Evolutionary conservation across 1,140 invertebrate genomes (phyloP), one percentile per base, ranked within the genome.

Genomic region (Sinonovacula constricta): DNA sequence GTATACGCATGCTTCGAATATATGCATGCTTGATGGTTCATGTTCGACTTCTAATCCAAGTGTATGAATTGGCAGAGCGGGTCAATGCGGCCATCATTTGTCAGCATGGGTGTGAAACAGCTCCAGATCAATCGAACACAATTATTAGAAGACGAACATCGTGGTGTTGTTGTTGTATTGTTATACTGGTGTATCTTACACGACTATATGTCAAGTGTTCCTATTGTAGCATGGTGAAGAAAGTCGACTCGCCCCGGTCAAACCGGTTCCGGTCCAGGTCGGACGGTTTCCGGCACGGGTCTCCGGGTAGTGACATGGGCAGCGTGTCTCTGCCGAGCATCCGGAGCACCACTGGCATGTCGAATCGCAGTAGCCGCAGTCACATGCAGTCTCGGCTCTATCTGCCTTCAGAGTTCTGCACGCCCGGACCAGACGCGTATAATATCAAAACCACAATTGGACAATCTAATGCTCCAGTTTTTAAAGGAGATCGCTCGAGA

Each of bases 381-480:
- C 69, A 70, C 54, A 67, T 67, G 62, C 62, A 53, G 1, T 76
- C 72, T 4, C 65, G 67, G 12, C 56, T 78, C 57, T 26, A 36
- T 26, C 56, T 78, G 22, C 75, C 75, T 14, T 60, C 75, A 26
- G 75, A 78, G 0, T 78, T 78, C 28, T 69, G 69, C 28, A 84
- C 82, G 0, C 82, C 82, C 18, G 82, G 70, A 3, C 82, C 82
- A 22, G 81, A 80, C 60, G 53, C 49, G 3, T 84, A 84, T 45
- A 80, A 80, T 45, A 71, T 84, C 1, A 74, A 78, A 57, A 68
- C 82, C 0, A 79, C 77, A 0, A 80, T 84, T 14, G 82, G 82
- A 10, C n/a, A 30, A 51, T 49, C 62, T n/a, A 53, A 68, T 12
- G 82, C 65, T 1, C 39, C 74, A 0, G 31, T 68, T 2, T 80